Evolutionary conservation across 2,797 vertebrate genomes (phyloP), one percentile per base, ranked within the genome.

Genomic region (Catharus ustulatus): DNA sequence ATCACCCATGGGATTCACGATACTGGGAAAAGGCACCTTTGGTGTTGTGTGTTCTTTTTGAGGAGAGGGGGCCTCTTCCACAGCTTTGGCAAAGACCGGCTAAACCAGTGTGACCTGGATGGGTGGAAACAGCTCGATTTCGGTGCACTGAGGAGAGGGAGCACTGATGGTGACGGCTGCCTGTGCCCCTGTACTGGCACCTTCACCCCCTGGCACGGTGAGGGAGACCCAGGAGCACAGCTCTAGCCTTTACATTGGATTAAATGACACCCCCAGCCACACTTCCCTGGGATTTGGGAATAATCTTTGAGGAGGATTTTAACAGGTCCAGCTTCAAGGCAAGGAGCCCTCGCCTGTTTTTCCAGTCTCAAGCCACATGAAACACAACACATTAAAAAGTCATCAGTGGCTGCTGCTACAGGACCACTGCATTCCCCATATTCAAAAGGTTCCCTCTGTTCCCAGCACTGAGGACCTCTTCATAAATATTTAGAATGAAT

Each of bases 401-500:
- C 16, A 2, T 78, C 84, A 54, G 51, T 2, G 5, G 69, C 63
- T 87, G 55, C 85, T 89, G 76, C 5, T 57, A 5, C 51, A 84
- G 77, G 48, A 85, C 62, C 13, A 10, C 59, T 51, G 62, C 3
- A 4, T 49, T 63, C 42, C 52, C 45, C 29, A 67, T 13, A 83
- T 75, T 54, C 49, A 81, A 95, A 95, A 88, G 64, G 88, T 75
- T 75, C 42, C 55, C 58, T 95, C 86, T 91, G 69, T 93, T 74
- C 87, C 64, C 38, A 20, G 84, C 79, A 48, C 81, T 43, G 77
- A 96, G 74, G 2, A 9, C 69, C 32, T 73, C 80, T 88, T 91
- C 68, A 83, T 94, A 96, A 96, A 87, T 93, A 95, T 90, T 93
- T 95, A 87, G 93, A 92, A 76, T 45, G 83, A 84, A 93, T 38